phyloP scores from a whole-genome alignment of 1,140 invertebrate genomes.

The Carposina sasakii region DNA sequence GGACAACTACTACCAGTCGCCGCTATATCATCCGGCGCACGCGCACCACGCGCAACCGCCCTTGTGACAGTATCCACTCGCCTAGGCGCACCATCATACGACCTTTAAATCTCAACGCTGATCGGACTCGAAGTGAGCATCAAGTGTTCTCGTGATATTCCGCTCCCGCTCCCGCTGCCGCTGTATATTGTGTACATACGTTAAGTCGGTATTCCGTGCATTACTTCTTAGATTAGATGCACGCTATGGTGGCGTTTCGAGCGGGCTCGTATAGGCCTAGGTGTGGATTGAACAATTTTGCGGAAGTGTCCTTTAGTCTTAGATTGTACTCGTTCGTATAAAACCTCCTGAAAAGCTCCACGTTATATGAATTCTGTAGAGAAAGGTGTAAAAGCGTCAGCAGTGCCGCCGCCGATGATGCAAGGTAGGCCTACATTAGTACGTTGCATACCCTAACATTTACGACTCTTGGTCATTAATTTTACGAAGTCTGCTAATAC shows the following conservation, averaged over 20 bases:
- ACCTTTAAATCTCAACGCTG: constrained; percentile 39
- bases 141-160: constrained; percentile 63
- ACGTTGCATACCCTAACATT: no score
- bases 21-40: constrained; percentile 84
- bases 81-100: constrained; percentile 51
- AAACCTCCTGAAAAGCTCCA: no score
- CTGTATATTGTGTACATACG: constrained; percentile 58
- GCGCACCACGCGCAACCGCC: constrained; percentile 74
- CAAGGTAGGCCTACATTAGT: no score
- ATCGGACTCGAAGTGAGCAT: constrained; percentile 65
- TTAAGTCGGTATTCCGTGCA: no score
- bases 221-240: constrained; percentile 14
- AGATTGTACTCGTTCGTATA: constrained; percentile 38
- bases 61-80: constrained; percentile 69
- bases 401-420: no score
- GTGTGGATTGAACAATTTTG: constrained; percentile 41
- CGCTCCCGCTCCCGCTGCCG: constrained; percentile 26
- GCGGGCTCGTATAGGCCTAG: constrained; percentile 45
- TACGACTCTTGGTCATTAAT: no score
- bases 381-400: no score
- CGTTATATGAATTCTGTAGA: no score
- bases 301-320: constrained; percentile 55
- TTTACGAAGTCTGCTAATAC: no score
- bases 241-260: constrained; percentile 35
- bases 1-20: constrained; percentile 87